These are phyloP conservation scores for Harpalus rubripes DNA, from an alignment of 2,888 invertebrate species.

Conservation along the genomic window DNA sequence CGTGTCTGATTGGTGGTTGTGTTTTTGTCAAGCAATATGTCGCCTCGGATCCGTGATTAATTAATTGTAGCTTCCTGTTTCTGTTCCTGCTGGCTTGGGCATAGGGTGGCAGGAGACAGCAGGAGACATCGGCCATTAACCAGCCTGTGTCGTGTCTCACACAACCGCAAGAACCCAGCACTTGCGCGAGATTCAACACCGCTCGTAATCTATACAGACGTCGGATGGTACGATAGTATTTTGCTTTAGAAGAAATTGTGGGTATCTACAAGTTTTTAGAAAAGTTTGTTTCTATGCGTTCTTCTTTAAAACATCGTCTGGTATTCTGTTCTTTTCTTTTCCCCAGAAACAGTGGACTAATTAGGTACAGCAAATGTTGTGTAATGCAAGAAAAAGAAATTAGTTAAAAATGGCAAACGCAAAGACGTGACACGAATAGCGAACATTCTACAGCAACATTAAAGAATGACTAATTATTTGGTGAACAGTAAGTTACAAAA, in stretches of 20 bases:
- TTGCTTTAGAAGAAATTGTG: too few relatives aligned
- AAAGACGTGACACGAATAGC: constrained; percentile 9
- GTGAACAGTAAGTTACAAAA: too few relatives aligned
- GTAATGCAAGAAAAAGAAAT: constrained; percentile 22
- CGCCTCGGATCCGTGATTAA: constrained; percentile 26
- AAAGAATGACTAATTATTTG: too few relatives aligned
- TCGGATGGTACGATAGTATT: too few relatives aligned
- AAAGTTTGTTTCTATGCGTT: too few relatives aligned
- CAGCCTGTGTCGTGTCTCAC: constrained; percentile 1
- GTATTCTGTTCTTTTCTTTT: too few relatives aligned
- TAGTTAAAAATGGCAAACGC: constrained; percentile 33
- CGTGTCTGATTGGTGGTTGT: not conserved
- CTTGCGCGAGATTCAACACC: not conserved
- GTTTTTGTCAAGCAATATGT: constrained; percentile 27
- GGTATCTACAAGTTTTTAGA: too few relatives aligned
- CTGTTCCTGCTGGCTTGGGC: not conserved
- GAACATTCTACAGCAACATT: too few relatives aligned
- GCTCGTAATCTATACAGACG: too few relatives aligned
- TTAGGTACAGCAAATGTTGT: constrained; percentile 15
- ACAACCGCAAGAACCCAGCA: not conserved
- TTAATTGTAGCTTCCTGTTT: constrained; percentile 36
- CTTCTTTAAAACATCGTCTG: too few relatives aligned
- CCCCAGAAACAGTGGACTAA: not conserved
- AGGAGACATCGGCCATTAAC: constrained; percentile 22
- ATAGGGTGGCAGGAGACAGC: not conserved